Evolutionary conservation across 2,888 invertebrate species (phyloP).

Genomic region (Apodemia mormo): DNA sequence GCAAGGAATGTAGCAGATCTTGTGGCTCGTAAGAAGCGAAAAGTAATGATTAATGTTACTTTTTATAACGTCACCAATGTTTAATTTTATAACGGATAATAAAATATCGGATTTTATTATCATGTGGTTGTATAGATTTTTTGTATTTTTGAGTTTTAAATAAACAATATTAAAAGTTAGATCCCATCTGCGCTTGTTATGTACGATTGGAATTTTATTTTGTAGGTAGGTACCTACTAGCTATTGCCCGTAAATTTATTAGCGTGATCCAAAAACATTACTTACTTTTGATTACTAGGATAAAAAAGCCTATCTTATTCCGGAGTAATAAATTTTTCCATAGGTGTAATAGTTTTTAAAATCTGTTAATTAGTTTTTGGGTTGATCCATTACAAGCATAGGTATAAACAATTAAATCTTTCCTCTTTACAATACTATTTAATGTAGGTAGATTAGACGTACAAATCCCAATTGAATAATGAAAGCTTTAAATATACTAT

Average conservation of each 20-base stretch:
- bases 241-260: too few relatives aligned
- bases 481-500: not conserved
- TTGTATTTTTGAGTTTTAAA: conserved; percentile 49
- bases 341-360: too few relatives aligned
- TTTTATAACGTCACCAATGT: conserved; percentile 40
- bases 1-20: conserved; percentile 63
- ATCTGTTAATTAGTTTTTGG: too few relatives aligned
- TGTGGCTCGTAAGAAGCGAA: conserved; percentile 49
- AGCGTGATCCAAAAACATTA: too few relatives aligned
- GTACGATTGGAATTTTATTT: not conserved
- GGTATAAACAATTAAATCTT: too few relatives aligned
- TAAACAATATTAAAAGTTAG: conserved; percentile 48
- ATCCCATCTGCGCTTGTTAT: not conserved
- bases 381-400: too few relatives aligned
- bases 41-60: conserved; percentile 66
- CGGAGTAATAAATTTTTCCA: too few relatives aligned
- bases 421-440: too few relatives aligned
- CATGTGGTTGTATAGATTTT: conserved; percentile 31
- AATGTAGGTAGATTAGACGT: not conserved
- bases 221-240: not conserved
- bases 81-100: conserved; percentile 27
- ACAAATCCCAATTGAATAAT: not conserved
- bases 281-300: too few relatives aligned
- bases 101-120: conserved; percentile 61
- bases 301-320: too few relatives aligned